These are phyloP conservation scores for Leptogaster cylindrica DNA, from an alignment of 2,888 invertebrate species.

Conservation along the genomic window DNA sequence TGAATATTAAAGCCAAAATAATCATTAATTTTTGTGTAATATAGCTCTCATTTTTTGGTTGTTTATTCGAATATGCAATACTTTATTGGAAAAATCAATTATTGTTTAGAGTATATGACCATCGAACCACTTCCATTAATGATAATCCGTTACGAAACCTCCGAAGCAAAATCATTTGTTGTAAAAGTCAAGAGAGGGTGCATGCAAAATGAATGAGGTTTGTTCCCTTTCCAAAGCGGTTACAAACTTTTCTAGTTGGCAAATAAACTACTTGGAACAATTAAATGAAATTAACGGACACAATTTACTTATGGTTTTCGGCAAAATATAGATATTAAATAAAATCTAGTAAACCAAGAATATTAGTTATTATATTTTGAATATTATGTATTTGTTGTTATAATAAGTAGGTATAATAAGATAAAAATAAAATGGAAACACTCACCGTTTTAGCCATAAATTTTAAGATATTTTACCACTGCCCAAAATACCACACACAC, in stretches of 20 bases:
- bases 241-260: conserved; percentile 16
- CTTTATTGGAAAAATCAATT: conserved; percentile 11
- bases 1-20: not conserved
- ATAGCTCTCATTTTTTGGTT: no score
- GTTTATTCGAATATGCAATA: no score
- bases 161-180: conserved; percentile 7
- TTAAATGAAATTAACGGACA: conserved; percentile 26
- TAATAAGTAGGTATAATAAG: not conserved
- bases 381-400: not conserved
- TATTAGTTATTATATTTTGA: conserved; percentile 9
- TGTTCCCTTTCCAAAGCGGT: conserved; percentile 24
- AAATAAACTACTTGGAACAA: conserved; percentile 33
- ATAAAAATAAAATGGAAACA: conserved; percentile 52
- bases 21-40: not conserved
- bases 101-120: conserved; percentile 3
- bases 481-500: conserved; percentile 40
- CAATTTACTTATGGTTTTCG: not conserved
- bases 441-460: conserved; percentile 62
- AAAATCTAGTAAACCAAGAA: not conserved
- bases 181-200: conserved; percentile 5
- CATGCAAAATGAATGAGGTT: conserved; percentile 29
- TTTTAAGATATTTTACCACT: conserved; percentile 44
- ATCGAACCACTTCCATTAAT: not conserved
- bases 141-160: not conserved
- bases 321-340: not conserved